These are phyloP conservation scores for human DNA, from an alignment of 2,113 vertebrate species.

Conservation along the genomic window DNA sequence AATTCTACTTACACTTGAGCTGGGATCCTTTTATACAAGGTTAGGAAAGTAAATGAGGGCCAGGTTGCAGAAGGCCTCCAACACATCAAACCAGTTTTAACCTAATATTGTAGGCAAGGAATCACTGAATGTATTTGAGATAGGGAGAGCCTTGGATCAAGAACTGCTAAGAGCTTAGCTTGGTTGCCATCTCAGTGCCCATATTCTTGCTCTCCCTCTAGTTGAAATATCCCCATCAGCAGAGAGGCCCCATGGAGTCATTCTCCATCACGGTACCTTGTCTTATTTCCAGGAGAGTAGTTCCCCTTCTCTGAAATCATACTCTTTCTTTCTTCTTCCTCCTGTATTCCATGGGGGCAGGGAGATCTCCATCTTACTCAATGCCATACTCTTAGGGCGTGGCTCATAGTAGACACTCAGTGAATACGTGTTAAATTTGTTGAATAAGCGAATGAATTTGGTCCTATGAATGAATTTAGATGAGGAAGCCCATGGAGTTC, in stretches of 20 bases:
- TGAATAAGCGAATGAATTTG: constrained; percentile 27
- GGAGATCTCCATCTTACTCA: not conserved
- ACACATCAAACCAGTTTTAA: not conserved
- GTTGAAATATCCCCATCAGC: not conserved
- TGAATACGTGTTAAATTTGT: constrained; percentile 32
- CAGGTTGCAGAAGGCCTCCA: not conserved
- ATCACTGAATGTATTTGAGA: not conserved
- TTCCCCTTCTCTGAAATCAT: not conserved
- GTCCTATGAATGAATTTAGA: not conserved
- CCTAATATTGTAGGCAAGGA: not conserved
- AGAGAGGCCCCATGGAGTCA: not conserved
- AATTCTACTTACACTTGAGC: not conserved
- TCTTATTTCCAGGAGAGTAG: not conserved
- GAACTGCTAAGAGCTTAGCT: not conserved
- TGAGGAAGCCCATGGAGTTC: not conserved
- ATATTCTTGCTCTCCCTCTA: not conserved
- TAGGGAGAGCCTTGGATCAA: not conserved
- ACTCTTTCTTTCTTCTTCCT: not conserved
- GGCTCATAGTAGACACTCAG: not conserved
- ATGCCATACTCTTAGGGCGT: not conserved
- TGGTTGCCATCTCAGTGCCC: not conserved
- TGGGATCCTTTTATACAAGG: not conserved
- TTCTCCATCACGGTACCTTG: not conserved
- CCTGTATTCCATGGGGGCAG: not conserved
- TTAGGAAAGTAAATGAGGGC: not conserved